Evolutionary conservation across 1,140 invertebrate genomes (phyloP).

Genomic region (Lamellibrachia luymesi): DNA sequence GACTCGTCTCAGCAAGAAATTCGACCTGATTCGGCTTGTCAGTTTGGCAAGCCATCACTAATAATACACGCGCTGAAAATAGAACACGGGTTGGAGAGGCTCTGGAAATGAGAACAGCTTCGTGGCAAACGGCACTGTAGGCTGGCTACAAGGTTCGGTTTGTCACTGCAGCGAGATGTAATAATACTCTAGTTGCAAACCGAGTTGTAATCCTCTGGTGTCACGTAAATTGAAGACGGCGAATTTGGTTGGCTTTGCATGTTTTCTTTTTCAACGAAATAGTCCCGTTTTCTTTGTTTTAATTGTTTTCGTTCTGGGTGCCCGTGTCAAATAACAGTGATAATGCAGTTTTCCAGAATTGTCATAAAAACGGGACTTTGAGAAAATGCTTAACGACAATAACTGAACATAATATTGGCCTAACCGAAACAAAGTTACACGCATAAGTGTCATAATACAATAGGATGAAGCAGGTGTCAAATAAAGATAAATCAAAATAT

Average conservation of each 20-base stretch:
- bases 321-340: background rate
- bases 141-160: too few relatives aligned
- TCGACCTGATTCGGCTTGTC: background rate
- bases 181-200: background rate
- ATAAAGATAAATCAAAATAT: too few relatives aligned
- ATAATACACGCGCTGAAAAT: background rate
- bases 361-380: too few relatives aligned
- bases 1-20: background rate
- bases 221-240: background rate
- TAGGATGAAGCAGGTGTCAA: too few relatives aligned
- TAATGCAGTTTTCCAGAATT: too few relatives aligned
- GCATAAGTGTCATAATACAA: too few relatives aligned
- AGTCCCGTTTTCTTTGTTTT: background rate
- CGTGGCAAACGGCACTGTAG: background rate
- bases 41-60: background rate
- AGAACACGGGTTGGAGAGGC: background rate
- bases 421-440: too few relatives aligned
- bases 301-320: background rate
- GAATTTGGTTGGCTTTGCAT: background rate
- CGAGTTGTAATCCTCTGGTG: background rate
- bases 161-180: background rate
- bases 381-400: too few relatives aligned
- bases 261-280: background rate
- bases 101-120: background rate
- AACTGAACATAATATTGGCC: too few relatives aligned